Evolutionary conservation across 2,797 vertebrate genomes (phyloP), one percentile per base, ranked within the genome.

Genomic region (Pyrrhura leucotis): DNA sequence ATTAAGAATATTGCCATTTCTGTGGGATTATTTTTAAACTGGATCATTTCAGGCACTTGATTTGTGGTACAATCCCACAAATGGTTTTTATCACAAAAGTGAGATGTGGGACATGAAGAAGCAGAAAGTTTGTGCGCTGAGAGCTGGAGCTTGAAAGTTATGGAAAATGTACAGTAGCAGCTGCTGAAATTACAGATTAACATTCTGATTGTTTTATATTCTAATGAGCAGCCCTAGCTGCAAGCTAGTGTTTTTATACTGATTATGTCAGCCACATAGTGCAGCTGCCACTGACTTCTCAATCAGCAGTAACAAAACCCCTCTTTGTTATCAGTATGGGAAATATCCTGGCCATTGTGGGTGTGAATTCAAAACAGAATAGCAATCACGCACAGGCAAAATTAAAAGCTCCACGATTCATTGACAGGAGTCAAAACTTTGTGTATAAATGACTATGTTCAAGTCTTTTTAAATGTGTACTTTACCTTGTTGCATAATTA

Each of bases 261-360:
- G 88, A 92, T 95, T 97, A 87, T 78, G 91, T 93, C 82, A 82
- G 93, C 40, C 76, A 51, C 92, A n/a, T 26, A 56, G 90, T 62
- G 61, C 97, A 98, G 96, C 97, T 96, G 95, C 94, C 95, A 92
- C 89, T 93, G 95, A 96, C 90, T 89, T 85, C 87, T 84, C 71
- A 11, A 65, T 88, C 63, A 67, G 69, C 87, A 62, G 37, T 71
- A 96, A 98, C 97, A 97, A 97, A 97, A 90, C 17, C 88, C 50
- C 69, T 93, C 96, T 97, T 97, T 98, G 97, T 97, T 95, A 76
- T 62, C 85, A 50, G 66, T 86, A 87, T 95, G 95, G 96, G 96
- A 97, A 97, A 96, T 88, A 74, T 59, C 88, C 85, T 91, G 82
- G 81, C 92, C 89, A 51, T 94, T 95, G 89, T 81, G 96, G 88